A percentile compares a stretch with the other conserved stretches of the same genome.
Evolutionary conservation across 2,888 invertebrate genomes (phyloP).

Genomic region (Macrosoma leucophasiata): DNA sequence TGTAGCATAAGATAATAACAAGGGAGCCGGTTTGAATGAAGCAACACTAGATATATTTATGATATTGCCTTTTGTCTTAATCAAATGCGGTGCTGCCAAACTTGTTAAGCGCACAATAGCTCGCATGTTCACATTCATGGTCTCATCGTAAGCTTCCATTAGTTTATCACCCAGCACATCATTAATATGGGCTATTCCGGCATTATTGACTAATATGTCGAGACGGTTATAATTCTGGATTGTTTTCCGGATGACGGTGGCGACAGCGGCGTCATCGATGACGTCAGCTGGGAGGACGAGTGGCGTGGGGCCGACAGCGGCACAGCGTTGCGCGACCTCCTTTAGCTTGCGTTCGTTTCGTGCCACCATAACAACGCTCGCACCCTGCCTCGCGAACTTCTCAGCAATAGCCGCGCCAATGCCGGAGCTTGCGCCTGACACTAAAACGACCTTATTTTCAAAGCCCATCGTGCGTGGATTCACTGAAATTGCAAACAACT

Average conservation of each 20-base stretch:
- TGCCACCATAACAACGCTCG: conserved; percentile 16
- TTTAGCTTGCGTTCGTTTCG: conserved; percentile 33
- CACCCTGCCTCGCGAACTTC: conserved; percentile 13
- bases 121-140: conserved; percentile 29
- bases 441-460: conserved; percentile 14
- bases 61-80: conserved; percentile 29
- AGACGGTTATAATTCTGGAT: conserved; percentile 28
- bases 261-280: conserved; percentile 24
- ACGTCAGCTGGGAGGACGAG: conserved; percentile 35
- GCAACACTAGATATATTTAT: conserved; percentile 26
- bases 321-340: conserved; percentile 27
- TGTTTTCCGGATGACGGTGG: conserved; percentile 18
- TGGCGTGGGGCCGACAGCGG: conserved; percentile 24
- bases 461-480: conserved; percentile 1
- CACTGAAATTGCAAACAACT: no score
- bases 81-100: conserved; percentile 24
- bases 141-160: conserved; percentile 26
- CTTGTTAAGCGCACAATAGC: conserved; percentile 26
- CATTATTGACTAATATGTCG: conserved; percentile 36
- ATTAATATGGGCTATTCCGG: conserved; percentile 24
- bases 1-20: conserved; percentile 22
- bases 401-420: no score
- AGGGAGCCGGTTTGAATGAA: conserved; percentile 10
- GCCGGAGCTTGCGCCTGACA: conserved; percentile 20
- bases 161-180: conserved; percentile 20